Conservation (phyloP, 2,888 invertebrate genomes). For the Drosophila meridiana region DNA sequence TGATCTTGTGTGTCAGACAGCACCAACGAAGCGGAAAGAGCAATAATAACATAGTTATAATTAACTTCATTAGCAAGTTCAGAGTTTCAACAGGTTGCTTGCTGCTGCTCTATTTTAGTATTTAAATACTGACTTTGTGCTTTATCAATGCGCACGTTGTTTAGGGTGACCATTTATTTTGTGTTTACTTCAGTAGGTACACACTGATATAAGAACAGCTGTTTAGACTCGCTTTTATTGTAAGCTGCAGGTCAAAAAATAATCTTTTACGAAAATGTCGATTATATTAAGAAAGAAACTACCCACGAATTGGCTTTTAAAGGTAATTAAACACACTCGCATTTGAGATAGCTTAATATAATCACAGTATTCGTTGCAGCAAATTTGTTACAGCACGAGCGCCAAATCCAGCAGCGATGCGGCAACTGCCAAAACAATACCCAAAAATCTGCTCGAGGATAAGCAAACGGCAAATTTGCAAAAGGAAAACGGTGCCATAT, state of each 20-base stretch:
- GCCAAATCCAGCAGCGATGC: slow-evolving; percentile 32
- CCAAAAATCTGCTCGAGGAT: slow-evolving; percentile 88
- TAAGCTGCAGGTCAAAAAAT: background rate
- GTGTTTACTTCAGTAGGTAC: background rate
- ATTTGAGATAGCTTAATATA: background rate
- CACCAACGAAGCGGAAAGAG: background rate
- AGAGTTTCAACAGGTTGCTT: slow-evolving; percentile 16
- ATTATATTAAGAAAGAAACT: slow-evolving; percentile 48
- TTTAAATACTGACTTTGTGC: slow-evolving; percentile 23
- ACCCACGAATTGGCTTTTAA: slow-evolving; percentile 41
- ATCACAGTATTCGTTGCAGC: slow-evolving; percentile 13
- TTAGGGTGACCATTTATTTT: slow-evolving; percentile 18
- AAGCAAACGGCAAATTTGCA: slow-evolving; percentile 88
- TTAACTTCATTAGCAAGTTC: background rate
- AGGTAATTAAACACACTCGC: slow-evolving; percentile 33
- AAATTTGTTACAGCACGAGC: slow-evolving; percentile 50
- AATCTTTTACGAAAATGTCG: slow-evolving; percentile 46
- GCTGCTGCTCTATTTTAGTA: slow-evolving; percentile 1
- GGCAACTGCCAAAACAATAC: slow-evolving; percentile 86
- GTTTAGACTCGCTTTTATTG: slow-evolving; percentile 20
- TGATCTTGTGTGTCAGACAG: slow-evolving; percentile 14
- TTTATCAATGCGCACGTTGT: background rate
- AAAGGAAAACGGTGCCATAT: slow-evolving; percentile 90
- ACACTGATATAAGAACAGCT: slow-evolving; percentile 43
- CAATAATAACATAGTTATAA: background rate